Percentiles rank a stretch among this genome's conserved stretches.
phyloP scores from a whole-genome alignment of 2,797 vertebrate genomes.

The Pangasius djambal region DNA sequence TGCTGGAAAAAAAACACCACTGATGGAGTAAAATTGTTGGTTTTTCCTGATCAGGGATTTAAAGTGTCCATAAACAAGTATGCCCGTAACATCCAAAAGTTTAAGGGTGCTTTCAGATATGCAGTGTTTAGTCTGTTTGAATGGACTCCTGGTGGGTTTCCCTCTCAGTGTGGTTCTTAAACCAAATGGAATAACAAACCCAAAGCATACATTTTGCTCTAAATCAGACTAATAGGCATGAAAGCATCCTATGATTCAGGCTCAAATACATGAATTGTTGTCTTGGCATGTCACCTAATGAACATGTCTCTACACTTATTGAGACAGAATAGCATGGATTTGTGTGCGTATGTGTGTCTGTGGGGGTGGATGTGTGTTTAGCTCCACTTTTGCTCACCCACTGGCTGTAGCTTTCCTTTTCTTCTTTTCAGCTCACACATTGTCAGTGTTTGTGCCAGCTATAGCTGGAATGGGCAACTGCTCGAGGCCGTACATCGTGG shows the following conservation, averaged over 20 bases:
- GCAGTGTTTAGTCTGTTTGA: neutral
- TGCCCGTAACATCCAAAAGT: neutral
- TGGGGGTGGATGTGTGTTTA: slow-evolving; percentile 22
- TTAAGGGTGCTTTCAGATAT: neutral
- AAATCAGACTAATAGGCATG: slow-evolving; percentile 7
- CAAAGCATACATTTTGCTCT: slow-evolving; percentile 12
- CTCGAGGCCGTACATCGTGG: slow-evolving; percentile 5
- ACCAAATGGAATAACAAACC: neutral
- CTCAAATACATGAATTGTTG: slow-evolving; percentile 8
- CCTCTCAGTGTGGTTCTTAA: neutral
- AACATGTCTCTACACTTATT: slow-evolving; percentile 23
- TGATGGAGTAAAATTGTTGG: neutral
- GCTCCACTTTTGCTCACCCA: slow-evolving; percentile 16
- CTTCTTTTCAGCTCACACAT: slow-evolving; percentile 11
- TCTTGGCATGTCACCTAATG: slow-evolving; percentile 27
- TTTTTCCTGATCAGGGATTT: neutral
- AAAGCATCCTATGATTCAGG: neutral
- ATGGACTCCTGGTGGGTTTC: neutral
- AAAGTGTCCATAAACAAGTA: neutral
- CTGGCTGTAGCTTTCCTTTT: slow-evolving; percentile 1
- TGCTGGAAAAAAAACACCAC: neutral
- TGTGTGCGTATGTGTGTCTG: slow-evolving; percentile 6
- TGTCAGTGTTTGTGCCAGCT: slow-evolving; percentile 25
- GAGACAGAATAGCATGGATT: neutral
- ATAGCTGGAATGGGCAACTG: slow-evolving; percentile 11